phyloP scores from a whole-genome alignment of 1,140 invertebrate species.

The Aphelenchoides besseyi region DNA sequence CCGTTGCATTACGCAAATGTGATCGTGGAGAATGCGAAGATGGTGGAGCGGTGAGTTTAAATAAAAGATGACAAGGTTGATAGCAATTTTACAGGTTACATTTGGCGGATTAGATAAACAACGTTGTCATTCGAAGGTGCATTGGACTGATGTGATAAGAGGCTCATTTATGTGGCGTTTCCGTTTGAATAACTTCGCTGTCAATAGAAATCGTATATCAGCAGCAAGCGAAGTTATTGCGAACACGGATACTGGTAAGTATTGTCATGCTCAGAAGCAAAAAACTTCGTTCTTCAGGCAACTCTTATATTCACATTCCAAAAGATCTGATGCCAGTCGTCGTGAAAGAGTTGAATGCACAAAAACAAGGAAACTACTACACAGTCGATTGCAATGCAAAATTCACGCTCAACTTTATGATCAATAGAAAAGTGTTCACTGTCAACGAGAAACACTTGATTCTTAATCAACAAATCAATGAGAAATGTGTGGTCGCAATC shows the following conservation, averaged over 20 bases:
- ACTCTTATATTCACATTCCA: neutral
- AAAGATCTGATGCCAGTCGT: neutral
- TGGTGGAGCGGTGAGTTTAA: neutral
- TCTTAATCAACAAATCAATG: neutral
- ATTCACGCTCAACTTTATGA: neutral
- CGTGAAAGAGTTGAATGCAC: neutral
- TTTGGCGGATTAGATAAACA: neutral
- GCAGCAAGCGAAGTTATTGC: neutral
- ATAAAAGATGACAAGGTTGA: neutral
- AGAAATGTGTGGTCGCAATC: neutral
- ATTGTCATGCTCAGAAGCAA: too few relatives aligned
- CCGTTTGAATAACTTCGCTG: neutral
- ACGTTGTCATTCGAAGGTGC: neutral
- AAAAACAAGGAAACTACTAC: neutral
- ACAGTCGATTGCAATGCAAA: neutral
- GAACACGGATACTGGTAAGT: neutral
- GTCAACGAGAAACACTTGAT: neutral
- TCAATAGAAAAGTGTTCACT: neutral
- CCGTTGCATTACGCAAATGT: neutral
- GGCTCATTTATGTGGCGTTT: neutral
- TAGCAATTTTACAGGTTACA: neutral
- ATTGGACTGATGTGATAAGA: neutral
- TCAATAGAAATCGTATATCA: neutral
- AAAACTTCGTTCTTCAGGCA: too few relatives aligned
- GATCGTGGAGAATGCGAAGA: neutral